phyloP scores from a whole-genome alignment of 2,888 invertebrate species.

The Ypsolopha scabrella region DNA sequence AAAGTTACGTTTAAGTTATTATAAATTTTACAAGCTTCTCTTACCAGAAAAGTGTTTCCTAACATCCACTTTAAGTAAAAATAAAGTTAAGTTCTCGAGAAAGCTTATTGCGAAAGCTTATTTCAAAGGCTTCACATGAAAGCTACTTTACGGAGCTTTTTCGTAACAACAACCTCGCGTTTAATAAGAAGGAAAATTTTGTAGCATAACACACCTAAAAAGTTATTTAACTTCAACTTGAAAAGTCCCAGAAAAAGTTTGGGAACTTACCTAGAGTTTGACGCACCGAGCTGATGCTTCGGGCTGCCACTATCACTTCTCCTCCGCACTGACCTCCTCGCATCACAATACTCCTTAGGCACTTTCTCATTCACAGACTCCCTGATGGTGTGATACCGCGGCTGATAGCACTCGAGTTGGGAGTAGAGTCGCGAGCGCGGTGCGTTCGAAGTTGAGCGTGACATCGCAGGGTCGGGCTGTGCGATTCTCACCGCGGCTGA shows the following conservation, averaged over 20 bases:
- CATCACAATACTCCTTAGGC: constrained; percentile 41
- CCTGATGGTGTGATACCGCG: constrained; percentile 62
- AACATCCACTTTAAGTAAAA: no score
- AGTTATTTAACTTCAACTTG: no score
- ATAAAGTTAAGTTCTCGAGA: no score
- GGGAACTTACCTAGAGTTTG: constrained; percentile 1
- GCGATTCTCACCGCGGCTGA: constrained; percentile 34
- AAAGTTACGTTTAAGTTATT: no score
- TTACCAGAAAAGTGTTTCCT: no score
- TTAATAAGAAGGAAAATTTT: no score
- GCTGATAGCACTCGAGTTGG: constrained; percentile 66
- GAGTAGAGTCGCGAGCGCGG: constrained; percentile 54
- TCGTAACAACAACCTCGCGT: no score
- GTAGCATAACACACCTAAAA: no score
- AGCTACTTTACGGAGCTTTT: no score
- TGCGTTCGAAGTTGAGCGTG: constrained; percentile 22
- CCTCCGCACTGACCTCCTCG: constrained; percentile 30
- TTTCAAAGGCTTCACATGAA: no score
- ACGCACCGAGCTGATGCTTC: not conserved
- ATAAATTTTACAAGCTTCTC: no score
- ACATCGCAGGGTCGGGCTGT: constrained; percentile 46
- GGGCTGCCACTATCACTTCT: constrained; percentile 18
- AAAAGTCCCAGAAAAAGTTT: not conserved
- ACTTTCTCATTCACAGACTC: constrained; percentile 55
- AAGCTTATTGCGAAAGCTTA: no score